phyloP scores from a whole-genome alignment of 2,113 vertebrate genomes.

The Axis porcinus region DNA sequence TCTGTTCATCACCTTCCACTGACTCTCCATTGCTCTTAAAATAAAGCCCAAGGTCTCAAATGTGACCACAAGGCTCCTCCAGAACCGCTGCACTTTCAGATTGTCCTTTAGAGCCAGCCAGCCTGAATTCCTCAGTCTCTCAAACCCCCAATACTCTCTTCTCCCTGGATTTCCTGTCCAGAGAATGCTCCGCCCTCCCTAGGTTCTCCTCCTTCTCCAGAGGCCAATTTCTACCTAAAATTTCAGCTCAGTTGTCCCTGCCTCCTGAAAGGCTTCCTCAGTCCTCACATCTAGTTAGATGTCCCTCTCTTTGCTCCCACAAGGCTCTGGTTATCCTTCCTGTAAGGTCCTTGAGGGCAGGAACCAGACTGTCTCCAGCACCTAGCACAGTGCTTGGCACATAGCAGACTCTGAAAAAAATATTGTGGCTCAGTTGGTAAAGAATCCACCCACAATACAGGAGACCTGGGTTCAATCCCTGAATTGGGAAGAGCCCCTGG shows the following conservation, averaged over 20 bases:
- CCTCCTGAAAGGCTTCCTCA: not conserved
- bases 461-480: not conserved
- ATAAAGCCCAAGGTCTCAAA: not conserved
- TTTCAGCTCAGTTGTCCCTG: not conserved
- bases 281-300: not conserved
- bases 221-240: not conserved
- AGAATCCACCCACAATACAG: fast-evolving
- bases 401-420: not conserved
- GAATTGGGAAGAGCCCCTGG: not conserved
- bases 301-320: not conserved
- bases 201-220: not conserved
- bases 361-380: not conserved
- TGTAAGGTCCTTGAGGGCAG: not conserved
- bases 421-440: not conserved
- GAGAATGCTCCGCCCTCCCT: not conserved
- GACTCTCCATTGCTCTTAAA: not conserved
- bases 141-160: not conserved
- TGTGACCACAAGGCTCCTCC: not conserved
- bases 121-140: not conserved
- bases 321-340: not conserved
- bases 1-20: not conserved
- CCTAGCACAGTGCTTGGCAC: not conserved
- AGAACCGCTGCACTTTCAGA: not conserved
- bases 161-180: not conserved
- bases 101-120: fast-evolving